These are phyloP conservation scores for Nautilus pompilius DNA, from an alignment of 1,140 invertebrate genomes.

Conservation along the genomic window DNA sequence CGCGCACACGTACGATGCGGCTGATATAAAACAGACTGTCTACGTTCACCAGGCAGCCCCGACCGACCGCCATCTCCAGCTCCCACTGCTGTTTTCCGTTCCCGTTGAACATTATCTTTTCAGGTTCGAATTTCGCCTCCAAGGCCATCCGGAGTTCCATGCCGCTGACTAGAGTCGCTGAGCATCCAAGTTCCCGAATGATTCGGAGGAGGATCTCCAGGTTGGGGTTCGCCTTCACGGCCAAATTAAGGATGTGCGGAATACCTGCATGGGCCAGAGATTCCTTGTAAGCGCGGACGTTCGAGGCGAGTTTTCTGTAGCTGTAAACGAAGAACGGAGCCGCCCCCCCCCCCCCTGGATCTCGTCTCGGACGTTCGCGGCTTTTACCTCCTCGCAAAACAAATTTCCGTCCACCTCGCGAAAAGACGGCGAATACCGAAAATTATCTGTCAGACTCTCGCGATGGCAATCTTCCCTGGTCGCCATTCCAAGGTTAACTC, in stretches of 20 bases:
- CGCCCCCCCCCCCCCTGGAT: too few relatives aligned
- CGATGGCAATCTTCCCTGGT: too few relatives aligned
- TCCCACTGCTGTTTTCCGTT: slow-evolving; percentile 55
- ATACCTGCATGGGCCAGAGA: slow-evolving; percentile 27
- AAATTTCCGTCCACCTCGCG: too few relatives aligned
- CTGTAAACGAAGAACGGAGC: slow-evolving; percentile 49
- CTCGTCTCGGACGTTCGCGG: too few relatives aligned
- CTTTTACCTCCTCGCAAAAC: too few relatives aligned
- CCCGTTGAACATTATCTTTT: slow-evolving; percentile 51
- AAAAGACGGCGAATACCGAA: too few relatives aligned
- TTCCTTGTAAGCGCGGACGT: slow-evolving; percentile 36
- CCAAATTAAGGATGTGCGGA: slow-evolving; percentile 35
- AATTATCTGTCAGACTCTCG: too few relatives aligned
- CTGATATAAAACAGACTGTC: slow-evolving; percentile 53
- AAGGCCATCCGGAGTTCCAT: slow-evolving; percentile 50
- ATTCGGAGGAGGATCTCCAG: slow-evolving; percentile 38
- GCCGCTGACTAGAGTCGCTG: slow-evolving; percentile 50
- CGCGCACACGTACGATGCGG: slow-evolving; percentile 34
- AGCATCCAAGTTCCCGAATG: slow-evolving; percentile 35
- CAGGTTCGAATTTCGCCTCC: slow-evolving; percentile 39
- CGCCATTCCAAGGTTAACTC: too few relatives aligned
- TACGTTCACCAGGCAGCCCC: slow-evolving; percentile 50
- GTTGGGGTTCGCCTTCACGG: slow-evolving; percentile 52
- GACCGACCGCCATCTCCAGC: slow-evolving; percentile 47
- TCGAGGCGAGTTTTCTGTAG: slow-evolving; percentile 29